Conservation (phyloP, 92 coral and sea anemone species). For the Bergia puertoricense region DNA sequence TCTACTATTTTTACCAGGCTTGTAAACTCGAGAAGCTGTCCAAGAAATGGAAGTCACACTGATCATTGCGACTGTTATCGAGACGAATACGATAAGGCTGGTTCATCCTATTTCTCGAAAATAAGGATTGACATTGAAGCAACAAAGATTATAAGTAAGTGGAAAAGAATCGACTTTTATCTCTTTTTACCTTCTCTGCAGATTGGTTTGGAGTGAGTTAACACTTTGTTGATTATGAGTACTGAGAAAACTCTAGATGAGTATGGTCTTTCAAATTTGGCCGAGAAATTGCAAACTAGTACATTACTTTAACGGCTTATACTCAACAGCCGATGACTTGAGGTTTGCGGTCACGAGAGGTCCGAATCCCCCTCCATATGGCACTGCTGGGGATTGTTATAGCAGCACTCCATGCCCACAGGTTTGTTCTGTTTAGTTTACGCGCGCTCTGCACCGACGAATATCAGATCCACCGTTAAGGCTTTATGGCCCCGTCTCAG, state of each 20-base stretch:
- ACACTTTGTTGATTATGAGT: too few species aligned
- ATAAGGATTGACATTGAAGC: constrained; percentile 73
- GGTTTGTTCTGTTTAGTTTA: constrained; percentile 30
- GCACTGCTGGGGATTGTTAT: constrained; percentile 96
- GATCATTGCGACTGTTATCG: constrained; percentile 81
- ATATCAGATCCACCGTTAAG: too few species aligned
- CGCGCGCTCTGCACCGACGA: too few species aligned
- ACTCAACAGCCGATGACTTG: constrained; percentile 76
- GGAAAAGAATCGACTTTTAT: neutral
- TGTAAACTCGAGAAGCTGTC: constrained; percentile 74
- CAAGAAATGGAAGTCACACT: constrained; percentile 66
- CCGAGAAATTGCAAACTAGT: neutral
- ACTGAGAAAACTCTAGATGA: neutral
- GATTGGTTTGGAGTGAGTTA: neutral
- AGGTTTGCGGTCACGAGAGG: constrained; percentile 88
- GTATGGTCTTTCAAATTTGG: neutral
- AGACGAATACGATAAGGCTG: constrained; percentile 70
- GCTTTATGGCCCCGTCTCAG: too few species aligned
- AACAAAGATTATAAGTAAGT: constrained; percentile 83
- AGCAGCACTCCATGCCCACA: constrained; percentile 89
- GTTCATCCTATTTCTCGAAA: constrained; percentile 91
- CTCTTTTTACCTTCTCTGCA: neutral
- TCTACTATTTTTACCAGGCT: constrained; percentile 55
- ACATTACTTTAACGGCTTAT: neutral
- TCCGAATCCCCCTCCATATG: constrained; percentile 75